Conservation (phyloP, 2,797 vertebrate species). For the Lagorchestes hirsutus region DNA sequence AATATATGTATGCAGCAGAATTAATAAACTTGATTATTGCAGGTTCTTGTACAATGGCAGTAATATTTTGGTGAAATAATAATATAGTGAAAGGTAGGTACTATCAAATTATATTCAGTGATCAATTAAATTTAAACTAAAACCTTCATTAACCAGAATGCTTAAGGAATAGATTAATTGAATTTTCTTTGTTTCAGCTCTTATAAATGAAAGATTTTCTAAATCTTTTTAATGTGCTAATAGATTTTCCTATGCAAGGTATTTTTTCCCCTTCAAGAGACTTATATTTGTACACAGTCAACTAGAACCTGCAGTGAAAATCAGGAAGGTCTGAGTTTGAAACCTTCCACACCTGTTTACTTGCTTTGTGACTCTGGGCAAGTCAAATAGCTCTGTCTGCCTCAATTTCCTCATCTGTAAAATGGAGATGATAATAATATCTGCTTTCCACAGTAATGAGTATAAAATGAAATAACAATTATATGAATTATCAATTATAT, state of each 20-base stretch:
- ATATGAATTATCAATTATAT: no score
- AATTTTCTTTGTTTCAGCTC: conserved; percentile 32
- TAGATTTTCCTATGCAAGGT: conserved; percentile 4
- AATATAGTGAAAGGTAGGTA: conserved; percentile 29
- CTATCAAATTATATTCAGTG: conserved; percentile 27
- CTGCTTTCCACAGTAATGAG: neutral
- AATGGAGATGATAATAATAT: neutral
- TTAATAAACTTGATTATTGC: conserved; percentile 23
- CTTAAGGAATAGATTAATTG: conserved; percentile 33
- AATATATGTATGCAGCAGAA: conserved; percentile 21
- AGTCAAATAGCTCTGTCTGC: neutral
- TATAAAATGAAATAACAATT: conserved; percentile 4
- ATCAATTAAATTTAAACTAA: conserved; percentile 8
- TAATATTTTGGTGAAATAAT: conserved; percentile 33
- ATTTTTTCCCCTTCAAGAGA: neutral
- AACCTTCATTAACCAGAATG: conserved; percentile 3
- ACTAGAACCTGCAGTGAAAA: neutral
- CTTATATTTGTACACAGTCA: neutral
- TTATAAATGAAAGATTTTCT: neutral
- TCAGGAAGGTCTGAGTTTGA: neutral
- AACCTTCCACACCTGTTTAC: neutral
- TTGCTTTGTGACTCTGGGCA: neutral
- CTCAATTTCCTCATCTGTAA: neutral
- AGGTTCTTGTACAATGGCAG: conserved; percentile 14
- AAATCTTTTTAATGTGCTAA: conserved; percentile 28